Base-by-base conservation (phyloP, 1,140 invertebrate species). In the Proales similis region DNA sequence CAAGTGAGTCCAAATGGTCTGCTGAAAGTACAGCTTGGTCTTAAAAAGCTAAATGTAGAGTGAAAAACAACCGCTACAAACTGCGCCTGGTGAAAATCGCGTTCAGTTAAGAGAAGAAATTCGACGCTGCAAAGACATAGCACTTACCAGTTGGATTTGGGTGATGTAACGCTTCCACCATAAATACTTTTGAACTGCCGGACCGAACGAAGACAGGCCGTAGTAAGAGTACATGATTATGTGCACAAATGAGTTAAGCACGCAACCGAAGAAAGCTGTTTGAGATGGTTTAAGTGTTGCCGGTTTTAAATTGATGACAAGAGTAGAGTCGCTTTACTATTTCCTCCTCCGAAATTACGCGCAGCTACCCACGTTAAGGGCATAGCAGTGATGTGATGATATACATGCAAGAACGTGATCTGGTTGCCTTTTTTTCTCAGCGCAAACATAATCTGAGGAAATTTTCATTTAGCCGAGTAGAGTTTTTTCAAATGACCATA, bases 191-290 rank as follows among this genome's bases (percentile, higher is more conserved):
- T 75, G 72, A 66, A 73, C 66, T 5, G 65, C 48, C 7, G 73
- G 48, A 68, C 71, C 74, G 80, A 80, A 1, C 77, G 81, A 11
- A 79, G 82, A 39, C 80, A 77, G 63, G 82, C 74, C 70, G 70
- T 89, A 89, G 70, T 88, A 85, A 19, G 78, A 72, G 70, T 89
- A 89, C 86, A 89, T 88, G 2, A 87, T 73, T 11, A 83, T 76
- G 69, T 88, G 86, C 0, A 88, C 83, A 53, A 84, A 80, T 0
- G 80, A 82, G 71, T 88, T 88, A 19, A 87, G 61, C 5, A 82
- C 46, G 43, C 66, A 49, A 65, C 63, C 65, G 70, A 67, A 65
- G 64, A 68, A 70, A 26, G 70, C 65, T 71, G 32, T 33, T 26
- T 48, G 12, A 19, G n/a, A 36, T 33, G 0, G 26, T 20, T 14